phyloP scores from a whole-genome alignment of 2,888 invertebrate species.

The Pristionchus mayeri region DNA sequence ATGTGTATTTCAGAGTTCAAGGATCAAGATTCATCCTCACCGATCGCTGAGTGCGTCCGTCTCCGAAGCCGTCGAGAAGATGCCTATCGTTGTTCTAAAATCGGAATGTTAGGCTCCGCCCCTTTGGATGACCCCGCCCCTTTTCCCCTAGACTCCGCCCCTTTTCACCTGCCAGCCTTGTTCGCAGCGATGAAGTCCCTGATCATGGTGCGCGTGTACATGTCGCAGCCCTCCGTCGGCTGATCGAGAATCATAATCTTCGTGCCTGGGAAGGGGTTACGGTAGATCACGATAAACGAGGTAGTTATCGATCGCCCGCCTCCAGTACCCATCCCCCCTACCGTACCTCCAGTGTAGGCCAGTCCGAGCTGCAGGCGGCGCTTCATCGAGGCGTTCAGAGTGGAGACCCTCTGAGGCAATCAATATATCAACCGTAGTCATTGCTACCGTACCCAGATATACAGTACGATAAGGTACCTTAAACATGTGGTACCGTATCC shows the following conservation, averaged over 20 bases:
- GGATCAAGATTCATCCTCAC: neutral
- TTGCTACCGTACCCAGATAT: neutral
- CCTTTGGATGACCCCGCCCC: neutral
- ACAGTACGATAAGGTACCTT: neutral
- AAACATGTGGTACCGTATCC: neutral
- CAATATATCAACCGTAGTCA: neutral
- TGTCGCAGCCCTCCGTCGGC: constrained; percentile 26
- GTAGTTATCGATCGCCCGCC: neutral
- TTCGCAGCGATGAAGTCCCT: constrained; percentile 19
- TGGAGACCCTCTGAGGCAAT: neutral
- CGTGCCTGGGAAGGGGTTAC: neutral
- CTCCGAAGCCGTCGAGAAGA: constrained; percentile 37
- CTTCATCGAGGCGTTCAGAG: constrained; percentile 41
- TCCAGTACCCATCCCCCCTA: neutral
- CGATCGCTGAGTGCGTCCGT: constrained; percentile 41
- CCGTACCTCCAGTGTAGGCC: constrained; percentile 31
- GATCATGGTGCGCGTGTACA: constrained; percentile 35
- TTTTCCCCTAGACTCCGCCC: neutral
- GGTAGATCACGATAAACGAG: too few relatives aligned
- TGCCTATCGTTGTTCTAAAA: neutral
- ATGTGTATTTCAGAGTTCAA: neutral
- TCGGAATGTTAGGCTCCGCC: neutral
- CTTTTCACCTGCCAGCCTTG: constrained; percentile 1
- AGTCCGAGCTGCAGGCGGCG: constrained; percentile 34
- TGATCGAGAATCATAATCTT: constrained; percentile 26